Conservation (phyloP, 2,113 vertebrate genomes). For the Platichthys flesus region DNA sequence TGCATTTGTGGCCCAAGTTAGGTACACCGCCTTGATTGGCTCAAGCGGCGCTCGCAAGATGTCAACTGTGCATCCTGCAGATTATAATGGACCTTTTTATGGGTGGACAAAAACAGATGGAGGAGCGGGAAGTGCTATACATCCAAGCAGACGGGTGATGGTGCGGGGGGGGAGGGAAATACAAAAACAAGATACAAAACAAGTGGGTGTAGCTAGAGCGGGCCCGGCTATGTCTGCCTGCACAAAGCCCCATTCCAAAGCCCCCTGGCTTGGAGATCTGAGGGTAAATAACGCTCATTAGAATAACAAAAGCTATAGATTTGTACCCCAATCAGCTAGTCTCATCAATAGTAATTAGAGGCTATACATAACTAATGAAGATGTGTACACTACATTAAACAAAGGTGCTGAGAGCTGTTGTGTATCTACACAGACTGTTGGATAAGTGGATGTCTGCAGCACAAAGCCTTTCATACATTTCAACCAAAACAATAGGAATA, state of each 20-base stretch:
- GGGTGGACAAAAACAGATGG: slow-evolving; percentile 82
- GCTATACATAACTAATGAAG: slow-evolving; percentile 83
- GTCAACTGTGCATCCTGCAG: slow-evolving; percentile 74
- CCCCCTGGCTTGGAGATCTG: slow-evolving; percentile 78
- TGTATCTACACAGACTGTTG: slow-evolving; percentile 55
- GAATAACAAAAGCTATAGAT: slow-evolving; percentile 86
- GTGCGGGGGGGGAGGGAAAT: slow-evolving; percentile 59
- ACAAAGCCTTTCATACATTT: slow-evolving; percentile 27
- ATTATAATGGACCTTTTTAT: slow-evolving; percentile 83
- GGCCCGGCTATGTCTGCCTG: slow-evolving; percentile 60
- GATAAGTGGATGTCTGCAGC: slow-evolving; percentile 51
- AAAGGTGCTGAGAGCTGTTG: slow-evolving; percentile 63
- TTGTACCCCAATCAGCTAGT: slow-evolving; percentile 80
- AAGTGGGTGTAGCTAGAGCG: slow-evolving; percentile 75
- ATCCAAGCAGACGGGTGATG: slow-evolving; percentile 76
- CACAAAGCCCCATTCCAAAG: slow-evolving; percentile 75
- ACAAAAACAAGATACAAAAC: slow-evolving; percentile 70
- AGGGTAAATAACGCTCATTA: slow-evolving; percentile 83
- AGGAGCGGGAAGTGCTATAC: slow-evolving; percentile 81
- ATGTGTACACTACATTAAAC: slow-evolving; percentile 74
- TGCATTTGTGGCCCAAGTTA: slow-evolving; percentile 61
- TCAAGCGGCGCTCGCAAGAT: slow-evolving; percentile 57
- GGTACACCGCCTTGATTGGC: slow-evolving; percentile 58
- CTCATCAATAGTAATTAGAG: slow-evolving; percentile 84
- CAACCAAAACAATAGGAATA: slow-evolving; percentile 31